Evolutionary conservation across 2,797 vertebrate genomes (phyloP), one percentile per base, ranked within the genome.

Genomic region (Helarctos malayanus): DNA sequence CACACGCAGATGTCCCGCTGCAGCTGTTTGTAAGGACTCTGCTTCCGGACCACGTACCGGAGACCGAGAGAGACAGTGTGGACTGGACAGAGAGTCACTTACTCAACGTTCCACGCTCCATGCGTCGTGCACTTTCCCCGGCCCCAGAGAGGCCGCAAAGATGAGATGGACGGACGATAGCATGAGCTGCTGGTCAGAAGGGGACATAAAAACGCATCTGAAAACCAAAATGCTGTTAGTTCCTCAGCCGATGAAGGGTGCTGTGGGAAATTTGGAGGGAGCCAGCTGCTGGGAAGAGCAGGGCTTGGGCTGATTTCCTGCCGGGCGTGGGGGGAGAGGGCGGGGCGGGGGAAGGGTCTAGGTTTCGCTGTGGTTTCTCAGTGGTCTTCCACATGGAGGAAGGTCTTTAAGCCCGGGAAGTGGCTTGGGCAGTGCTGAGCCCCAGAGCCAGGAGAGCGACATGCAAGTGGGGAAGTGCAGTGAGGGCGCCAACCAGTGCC

Each of bases 1-100:
- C 13, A 13, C 0, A 2, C 1, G 71, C 25, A 0, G 56, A 14
- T 1, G 0, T 27, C 38, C 4, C 3, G 1, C 32, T 4, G 15
- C 3, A 0, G 23, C 11, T 6, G 18, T 16, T 35, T 29, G 23
- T 29, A 47, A 0, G 9, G 9, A 56, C 54, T 41, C 38, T 14
- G 52, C 59, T 41, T 16, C 35, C 32, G 12, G 68, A 13, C 49
- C 0, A 19, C 52, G 2, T 23, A 15, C 41, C 23, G 8, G 45
- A 52, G n/a, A 23, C 16, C 3, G 8, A 1, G 45, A 35, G 21
- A 38, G 14, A 1, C 18, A 5, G 0, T 16, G 54, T 10, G 78
- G 23, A 38, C 35, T 10, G 78, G 23, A 38, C 35, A 25, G 71
- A 45, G 1, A 2, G 12, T 7, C 21, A 19, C 9, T 76, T 21